These are phyloP conservation scores for Tympanoctomys barrerae DNA, from an alignment of 2,797 vertebrate genomes.

Conservation along the genomic window DNA sequence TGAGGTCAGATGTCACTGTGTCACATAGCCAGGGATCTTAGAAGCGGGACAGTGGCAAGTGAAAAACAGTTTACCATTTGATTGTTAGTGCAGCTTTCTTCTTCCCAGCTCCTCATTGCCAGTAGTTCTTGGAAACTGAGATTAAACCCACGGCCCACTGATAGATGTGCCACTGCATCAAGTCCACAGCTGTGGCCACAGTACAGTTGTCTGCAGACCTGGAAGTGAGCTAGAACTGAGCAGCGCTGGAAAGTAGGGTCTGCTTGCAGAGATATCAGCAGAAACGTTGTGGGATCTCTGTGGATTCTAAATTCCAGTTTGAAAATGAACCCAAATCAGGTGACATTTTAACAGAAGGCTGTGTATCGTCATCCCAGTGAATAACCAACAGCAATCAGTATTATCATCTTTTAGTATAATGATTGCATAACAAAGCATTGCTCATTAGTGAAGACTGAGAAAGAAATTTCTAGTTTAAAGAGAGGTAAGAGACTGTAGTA, in stretches of 20 bases:
- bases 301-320: background rate
- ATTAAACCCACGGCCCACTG: background rate
- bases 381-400: background rate
- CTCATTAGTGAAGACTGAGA: background rate
- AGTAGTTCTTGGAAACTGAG: background rate
- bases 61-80: background rate
- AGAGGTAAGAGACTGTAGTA: background rate
- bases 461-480: background rate
- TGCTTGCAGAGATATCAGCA: background rate
- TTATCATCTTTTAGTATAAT: background rate
- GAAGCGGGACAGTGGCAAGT: background rate
- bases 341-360: background rate
- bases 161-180: background rate
- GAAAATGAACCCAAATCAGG: background rate
- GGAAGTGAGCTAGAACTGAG: background rate
- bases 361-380: background rate
- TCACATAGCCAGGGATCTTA: accelerated
- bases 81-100: background rate
- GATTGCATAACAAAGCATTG: background rate
- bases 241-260: background rate
- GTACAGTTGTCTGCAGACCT: background rate
- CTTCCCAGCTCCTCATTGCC: background rate
- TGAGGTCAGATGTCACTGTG: background rate
- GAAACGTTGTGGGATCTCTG: background rate
- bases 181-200: accelerated